Conservation (phyloP, 2,797 vertebrate genomes). For the Myripristis murdjan region DNA sequence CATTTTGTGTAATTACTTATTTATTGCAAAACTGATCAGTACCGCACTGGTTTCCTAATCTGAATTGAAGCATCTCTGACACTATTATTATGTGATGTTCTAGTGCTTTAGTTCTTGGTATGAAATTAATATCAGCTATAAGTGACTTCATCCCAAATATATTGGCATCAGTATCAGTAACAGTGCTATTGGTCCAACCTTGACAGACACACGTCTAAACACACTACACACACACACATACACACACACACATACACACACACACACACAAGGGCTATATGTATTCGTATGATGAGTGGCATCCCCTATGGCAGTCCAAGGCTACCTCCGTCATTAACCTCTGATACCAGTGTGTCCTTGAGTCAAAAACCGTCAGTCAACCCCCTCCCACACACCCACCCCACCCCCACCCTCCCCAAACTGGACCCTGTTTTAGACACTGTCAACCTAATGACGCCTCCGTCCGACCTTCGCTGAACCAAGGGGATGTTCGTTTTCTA, state of each 20-base stretch:
- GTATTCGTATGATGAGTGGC: constrained; percentile 76
- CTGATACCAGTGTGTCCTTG: constrained; percentile 76
- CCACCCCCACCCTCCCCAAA: constrained; percentile 43
- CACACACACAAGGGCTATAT: constrained; percentile 31
- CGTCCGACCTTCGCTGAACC: constrained; percentile 73
- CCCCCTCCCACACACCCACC: constrained; percentile 43
- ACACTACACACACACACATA: background rate
- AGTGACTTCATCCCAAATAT: background rate
- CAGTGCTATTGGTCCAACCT: too few relatives aligned
- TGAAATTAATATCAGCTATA: background rate
- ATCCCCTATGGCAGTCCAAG: constrained; percentile 64
- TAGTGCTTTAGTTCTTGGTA: too few relatives aligned
- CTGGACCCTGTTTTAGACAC: constrained; percentile 64
- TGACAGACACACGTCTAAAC: background rate
- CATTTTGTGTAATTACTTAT: too few relatives aligned
- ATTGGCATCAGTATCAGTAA: background rate
- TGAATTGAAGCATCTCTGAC: too few relatives aligned
- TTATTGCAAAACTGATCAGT: too few relatives aligned
- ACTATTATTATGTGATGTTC: too few relatives aligned
- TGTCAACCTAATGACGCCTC: constrained; percentile 79
- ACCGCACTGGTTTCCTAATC: too few relatives aligned
- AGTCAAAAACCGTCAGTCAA: constrained; percentile 78
- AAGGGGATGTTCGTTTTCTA: constrained; percentile 64
- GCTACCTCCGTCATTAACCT: constrained; percentile 80
- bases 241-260: constrained; percentile 14